Evolutionary conservation across 2,113 vertebrate species (phyloP).

Genomic region (Dasypus novemcinctus): DNA sequence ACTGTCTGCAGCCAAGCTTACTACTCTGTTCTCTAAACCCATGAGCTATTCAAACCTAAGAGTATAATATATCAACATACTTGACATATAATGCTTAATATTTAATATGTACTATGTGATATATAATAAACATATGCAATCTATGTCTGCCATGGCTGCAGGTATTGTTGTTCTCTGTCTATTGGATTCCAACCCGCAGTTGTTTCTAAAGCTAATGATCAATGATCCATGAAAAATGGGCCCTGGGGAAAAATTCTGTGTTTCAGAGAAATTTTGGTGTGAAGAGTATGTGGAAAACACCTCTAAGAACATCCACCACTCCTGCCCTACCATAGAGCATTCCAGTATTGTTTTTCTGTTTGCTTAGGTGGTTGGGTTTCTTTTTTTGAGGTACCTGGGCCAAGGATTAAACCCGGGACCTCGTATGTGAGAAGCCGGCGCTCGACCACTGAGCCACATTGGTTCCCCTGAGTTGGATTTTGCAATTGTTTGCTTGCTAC

Average conservation of each 20-base stretch:
- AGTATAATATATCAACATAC: not conserved
- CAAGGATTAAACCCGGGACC: no score
- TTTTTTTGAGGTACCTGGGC: no score
- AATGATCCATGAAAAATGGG: not conserved
- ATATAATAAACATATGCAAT: not conserved
- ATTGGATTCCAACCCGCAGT: not conserved
- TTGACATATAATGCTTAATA: not conserved
- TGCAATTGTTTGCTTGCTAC: no score
- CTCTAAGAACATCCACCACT: not conserved
- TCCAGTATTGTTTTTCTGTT: not conserved
- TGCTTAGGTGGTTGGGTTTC: no score
- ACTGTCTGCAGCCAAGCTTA: not conserved
- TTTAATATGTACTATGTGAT: not conserved
- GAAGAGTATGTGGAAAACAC: not conserved
- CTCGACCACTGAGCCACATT: no score
- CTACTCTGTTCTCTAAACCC: not conserved
- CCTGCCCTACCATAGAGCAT: not conserved
- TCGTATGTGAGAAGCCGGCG: no score
- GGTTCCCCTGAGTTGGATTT: no score
- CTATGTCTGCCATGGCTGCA: not conserved
- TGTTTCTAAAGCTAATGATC: slow-evolving; percentile 9
- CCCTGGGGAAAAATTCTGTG: not conserved
- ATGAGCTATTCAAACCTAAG: not conserved
- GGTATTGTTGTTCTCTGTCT: not conserved
- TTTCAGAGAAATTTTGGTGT: not conserved